A percentile compares a stretch with the other conserved stretches of the same genome.
Conservation (phyloP, 2,888 invertebrate species). For the Petrophora chlorosata region DNA sequence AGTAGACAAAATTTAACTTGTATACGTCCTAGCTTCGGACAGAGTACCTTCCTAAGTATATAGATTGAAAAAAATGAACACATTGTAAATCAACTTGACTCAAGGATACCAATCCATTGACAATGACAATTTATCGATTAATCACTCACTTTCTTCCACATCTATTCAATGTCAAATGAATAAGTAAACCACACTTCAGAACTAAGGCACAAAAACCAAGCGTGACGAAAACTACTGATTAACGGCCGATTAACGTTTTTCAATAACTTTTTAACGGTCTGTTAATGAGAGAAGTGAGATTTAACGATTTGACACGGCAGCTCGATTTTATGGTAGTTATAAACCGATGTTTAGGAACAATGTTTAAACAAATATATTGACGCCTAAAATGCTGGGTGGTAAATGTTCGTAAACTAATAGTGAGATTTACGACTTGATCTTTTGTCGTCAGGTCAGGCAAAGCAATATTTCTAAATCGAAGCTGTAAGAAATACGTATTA, state of each 20-base stretch:
- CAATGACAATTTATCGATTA: conserved; percentile 27
- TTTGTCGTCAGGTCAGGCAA: too few relatives aligned
- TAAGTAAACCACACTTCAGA: background rate
- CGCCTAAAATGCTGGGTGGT: conserved; percentile 31
- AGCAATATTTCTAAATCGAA: too few relatives aligned
- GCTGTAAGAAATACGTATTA: too few relatives aligned
- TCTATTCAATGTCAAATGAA: conserved; percentile 27
- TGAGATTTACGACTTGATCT: background rate
- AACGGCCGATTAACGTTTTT: conserved; percentile 40
- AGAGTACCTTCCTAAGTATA: too few relatives aligned
- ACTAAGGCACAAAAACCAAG: conserved; percentile 24
- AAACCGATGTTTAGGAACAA: conserved; percentile 46
- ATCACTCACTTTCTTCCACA: conserved; percentile 16
- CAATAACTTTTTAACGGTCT: conserved; percentile 50
- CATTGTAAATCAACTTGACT: background rate
- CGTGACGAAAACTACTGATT: conserved; percentile 34
- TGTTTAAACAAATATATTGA: conserved; percentile 41
- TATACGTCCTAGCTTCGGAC: too few relatives aligned
- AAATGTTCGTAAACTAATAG: conserved; percentile 33
- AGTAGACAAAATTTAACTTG: too few relatives aligned
- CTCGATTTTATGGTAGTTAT: conserved; percentile 62
- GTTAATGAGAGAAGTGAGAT: conserved; percentile 69
- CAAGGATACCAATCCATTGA: background rate
- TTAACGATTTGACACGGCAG: conserved; percentile 70
- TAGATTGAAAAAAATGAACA: too few relatives aligned